Conservation (phyloP, 2,888 invertebrate genomes). For the Hirtodrosophila alboralis region DNA sequence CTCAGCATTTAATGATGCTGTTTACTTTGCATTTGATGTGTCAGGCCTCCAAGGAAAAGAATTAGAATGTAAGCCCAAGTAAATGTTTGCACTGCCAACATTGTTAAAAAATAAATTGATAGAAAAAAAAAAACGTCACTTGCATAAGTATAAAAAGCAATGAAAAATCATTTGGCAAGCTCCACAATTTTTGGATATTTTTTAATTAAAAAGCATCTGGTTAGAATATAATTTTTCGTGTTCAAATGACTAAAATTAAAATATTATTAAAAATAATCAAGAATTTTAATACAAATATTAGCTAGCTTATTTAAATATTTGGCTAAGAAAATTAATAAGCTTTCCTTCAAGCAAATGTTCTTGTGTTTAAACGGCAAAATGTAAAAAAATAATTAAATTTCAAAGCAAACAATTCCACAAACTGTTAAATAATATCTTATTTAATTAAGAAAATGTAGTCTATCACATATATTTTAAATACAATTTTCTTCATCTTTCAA, state of each 20-base stretch:
- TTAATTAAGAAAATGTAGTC: background rate
- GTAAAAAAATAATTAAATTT: slow-evolving; percentile 1
- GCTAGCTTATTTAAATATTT: slow-evolving; percentile 5
- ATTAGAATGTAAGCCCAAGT: slow-evolving; percentile 32
- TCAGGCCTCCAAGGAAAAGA: slow-evolving; percentile 40
- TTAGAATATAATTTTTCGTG: too few species aligned
- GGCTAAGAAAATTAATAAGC: slow-evolving; percentile 1
- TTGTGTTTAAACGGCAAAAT: background rate
- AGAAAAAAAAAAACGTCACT: slow-evolving; percentile 32
- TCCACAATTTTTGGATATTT: too few species aligned
- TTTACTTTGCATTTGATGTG: slow-evolving; percentile 67
- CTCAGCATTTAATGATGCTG: slow-evolving; percentile 62
- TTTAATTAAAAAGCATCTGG: slow-evolving; percentile 30
- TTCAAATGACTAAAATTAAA: too few species aligned
- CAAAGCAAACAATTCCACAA: background rate
- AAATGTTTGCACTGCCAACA: slow-evolving; percentile 53
- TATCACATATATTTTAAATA: background rate
- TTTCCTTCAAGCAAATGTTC: background rate
- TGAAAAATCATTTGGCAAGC: too few species aligned
- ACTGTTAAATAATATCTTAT: background rate
- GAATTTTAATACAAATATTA: background rate
- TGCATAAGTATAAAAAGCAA: slow-evolving; percentile 31
- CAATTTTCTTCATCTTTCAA: slow-evolving; percentile 5
- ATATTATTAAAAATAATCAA: too few species aligned
- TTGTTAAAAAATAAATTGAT: slow-evolving; percentile 43